Base-by-base conservation (phyloP, 2,888 invertebrate genomes). In the Scaeva pyrastri region DNA sequence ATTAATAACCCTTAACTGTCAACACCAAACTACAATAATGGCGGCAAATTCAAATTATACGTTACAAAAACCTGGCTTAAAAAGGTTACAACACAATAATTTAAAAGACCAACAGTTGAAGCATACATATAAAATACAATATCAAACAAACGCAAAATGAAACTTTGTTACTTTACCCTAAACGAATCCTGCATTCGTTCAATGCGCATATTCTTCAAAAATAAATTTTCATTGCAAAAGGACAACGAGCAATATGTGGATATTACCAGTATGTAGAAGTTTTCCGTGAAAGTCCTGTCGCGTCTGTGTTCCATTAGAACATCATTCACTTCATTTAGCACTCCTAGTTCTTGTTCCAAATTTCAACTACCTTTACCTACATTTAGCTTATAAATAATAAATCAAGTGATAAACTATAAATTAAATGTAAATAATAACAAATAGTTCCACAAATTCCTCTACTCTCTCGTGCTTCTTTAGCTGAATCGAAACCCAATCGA, bases 231-330 rank as follows among this genome's bases (percentile, higher is more conserved):
- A 50, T 12, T 50, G 39, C 7, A 16, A 71, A 82, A 71, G 73
- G 70, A 82, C 81, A 43, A 70, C 52, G 66, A 7, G 41, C 70
- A 58, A 64, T 39, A 66, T 64, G 45, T 77, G 68, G 41, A 80
- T 56, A 62, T 74, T 56, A 81, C 58, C 74, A 86, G 86, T 86
- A 73, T 86, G 72, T 74, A 55, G 64, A 77, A 52, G 77, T 81
- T 82, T 78, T 82, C 74, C 78, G 70, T 78, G 16, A 21, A 78
- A 71, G 74, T 71, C 74, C 81, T 82, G 82, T 78, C 86, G 86
- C 86, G 78, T 81, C 74, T 77, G 64, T 66, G 62, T 66, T 76
- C 31, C 68, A 73, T 31, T 31, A 76, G 60, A 31, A 62, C 41
- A 68, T 55, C 64, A 76, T 75, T 48, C 48, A 43, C 48, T 73